A percentile compares a stretch with the other conserved stretches of the same genome.
These are phyloP conservation scores for Callocephalon fimbriatum DNA, from an alignment of 2,113 vertebrate species.

Conservation along the genomic window DNA sequence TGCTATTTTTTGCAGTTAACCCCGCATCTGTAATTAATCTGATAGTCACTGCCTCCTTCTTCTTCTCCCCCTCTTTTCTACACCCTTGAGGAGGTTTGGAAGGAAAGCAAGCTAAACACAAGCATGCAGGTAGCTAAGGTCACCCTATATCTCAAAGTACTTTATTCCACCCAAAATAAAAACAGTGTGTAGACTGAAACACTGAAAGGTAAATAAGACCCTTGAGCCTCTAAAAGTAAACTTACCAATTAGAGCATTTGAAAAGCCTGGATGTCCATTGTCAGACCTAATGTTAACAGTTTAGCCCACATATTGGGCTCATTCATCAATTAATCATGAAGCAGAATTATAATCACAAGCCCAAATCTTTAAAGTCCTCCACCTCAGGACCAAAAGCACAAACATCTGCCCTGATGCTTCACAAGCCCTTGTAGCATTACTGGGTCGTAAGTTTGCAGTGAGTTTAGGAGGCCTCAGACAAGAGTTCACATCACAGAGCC, in stretches of 20 bases:
- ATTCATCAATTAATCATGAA: constrained; percentile 7
- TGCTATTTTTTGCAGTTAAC: not conserved
- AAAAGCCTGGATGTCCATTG: not conserved
- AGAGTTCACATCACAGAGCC: constrained; percentile 59
- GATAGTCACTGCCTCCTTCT: not conserved
- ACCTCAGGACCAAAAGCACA: not conserved
- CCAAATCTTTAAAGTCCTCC: not conserved
- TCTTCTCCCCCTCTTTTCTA: not conserved
- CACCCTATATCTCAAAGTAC: constrained; percentile 25
- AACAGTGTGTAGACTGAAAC: not conserved
- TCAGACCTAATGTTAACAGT: not conserved
- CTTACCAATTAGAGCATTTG: constrained; percentile 32
- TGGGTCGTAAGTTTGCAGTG: not conserved
- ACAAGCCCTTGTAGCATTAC: not conserved
- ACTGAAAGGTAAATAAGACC: constrained; percentile 55
- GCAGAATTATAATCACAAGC: not conserved
- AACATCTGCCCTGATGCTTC: not conserved
- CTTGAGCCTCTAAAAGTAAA: constrained; percentile 36
- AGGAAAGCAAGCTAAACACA: not conserved
- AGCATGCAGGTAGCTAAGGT: constrained; percentile 38
- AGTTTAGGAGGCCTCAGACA: constrained; percentile 5
- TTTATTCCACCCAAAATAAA: constrained; percentile 21
- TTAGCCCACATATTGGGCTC: not conserved
- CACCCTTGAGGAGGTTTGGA: constrained; percentile 13
- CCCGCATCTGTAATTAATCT: constrained; percentile 58